A percentile compares a stretch with the other conserved stretches of the same genome.
Evolutionary conservation across 2,113 vertebrate genomes (phyloP).

Genomic region (Lophochroa leadbeateri): DNA sequence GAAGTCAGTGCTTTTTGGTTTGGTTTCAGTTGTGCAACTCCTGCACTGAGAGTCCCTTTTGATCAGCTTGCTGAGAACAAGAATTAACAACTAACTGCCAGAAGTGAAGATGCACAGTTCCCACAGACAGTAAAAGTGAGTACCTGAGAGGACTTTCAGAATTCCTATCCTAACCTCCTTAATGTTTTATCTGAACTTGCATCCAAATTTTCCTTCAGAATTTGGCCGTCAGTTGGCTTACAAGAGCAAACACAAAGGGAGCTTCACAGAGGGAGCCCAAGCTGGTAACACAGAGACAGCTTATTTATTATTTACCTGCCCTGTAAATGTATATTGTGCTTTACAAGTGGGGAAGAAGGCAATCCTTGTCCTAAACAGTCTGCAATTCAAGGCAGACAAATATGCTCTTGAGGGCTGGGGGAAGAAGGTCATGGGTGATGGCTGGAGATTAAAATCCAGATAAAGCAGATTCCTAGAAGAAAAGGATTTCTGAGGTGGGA

Average conservation of each 20-base stretch:
- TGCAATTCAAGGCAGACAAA: background rate
- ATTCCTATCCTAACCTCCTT: background rate
- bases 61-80: background rate
- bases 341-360: background rate
- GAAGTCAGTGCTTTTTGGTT: background rate
- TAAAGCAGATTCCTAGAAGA: constrained; percentile 6
- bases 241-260: background rate
- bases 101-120: background rate
- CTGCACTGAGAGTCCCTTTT: background rate
- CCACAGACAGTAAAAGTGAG: background rate
- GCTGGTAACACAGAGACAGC: background rate
- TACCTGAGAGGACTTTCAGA: background rate
- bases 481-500: background rate
- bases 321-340: background rate
- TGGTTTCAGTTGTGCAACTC: background rate
- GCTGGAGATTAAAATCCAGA: background rate
- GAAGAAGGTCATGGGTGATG: background rate
- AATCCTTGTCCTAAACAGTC: background rate
- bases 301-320: background rate
- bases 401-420: background rate
- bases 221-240: background rate
- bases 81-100: background rate
- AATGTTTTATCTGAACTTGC: background rate
- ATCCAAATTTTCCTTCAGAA: background rate
- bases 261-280: background rate